Base-by-base conservation (phyloP, 1,140 invertebrate species). In the Ditylenchus dipsaci region DNA sequence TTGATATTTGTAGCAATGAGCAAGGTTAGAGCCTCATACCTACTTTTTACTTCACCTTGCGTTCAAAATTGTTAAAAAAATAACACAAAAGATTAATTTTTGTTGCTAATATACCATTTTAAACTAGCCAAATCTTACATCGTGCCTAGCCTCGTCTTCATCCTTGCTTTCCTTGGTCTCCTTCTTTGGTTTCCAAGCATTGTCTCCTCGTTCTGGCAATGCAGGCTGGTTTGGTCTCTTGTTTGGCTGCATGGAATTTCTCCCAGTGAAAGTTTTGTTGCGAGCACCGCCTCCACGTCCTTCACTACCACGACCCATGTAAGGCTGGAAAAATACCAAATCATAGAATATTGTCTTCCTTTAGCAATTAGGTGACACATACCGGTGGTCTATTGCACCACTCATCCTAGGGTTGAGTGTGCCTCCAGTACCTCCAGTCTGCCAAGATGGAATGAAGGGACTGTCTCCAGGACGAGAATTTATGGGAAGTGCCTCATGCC, bases 121-220 rank as follows among this genome's bases (percentile, higher is more conserved):
- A n/a, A n/a, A n/a, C n/a, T 38, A 11, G 33, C 3, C 3, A 38
- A 5, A 38, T 38, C 23, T 23, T 42, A 68, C 67, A 17, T 68
- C 67, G 29, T 65, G 42, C 65, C 53, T 43, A 23, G 60, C 43
- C 33, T 68, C 67, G 1, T 68, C 59, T 15, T 68, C 67, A 38
- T 68, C 43, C 30, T 9, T 21, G 13, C 27, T 61, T 68, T 43
- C 53, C 67, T 47, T 53, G 60, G 27, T 59, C 57, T 49, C 49
- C 67, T 63, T 68, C 67, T 23, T 60, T 57, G 67, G 47, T 53
- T 64, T 68, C 67, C 67, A 68, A 30, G 67, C 67, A 27, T 61
- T 68, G 13, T 30, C 23, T 33, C 59, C 59, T 17, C 47, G 15
- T 33, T 49, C 29, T 1, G 47, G 67, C 43, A 61, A 33, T 9